phyloP scores from a whole-genome alignment of 1,140 invertebrate species.

The Aphelenchoides besseyi region DNA sequence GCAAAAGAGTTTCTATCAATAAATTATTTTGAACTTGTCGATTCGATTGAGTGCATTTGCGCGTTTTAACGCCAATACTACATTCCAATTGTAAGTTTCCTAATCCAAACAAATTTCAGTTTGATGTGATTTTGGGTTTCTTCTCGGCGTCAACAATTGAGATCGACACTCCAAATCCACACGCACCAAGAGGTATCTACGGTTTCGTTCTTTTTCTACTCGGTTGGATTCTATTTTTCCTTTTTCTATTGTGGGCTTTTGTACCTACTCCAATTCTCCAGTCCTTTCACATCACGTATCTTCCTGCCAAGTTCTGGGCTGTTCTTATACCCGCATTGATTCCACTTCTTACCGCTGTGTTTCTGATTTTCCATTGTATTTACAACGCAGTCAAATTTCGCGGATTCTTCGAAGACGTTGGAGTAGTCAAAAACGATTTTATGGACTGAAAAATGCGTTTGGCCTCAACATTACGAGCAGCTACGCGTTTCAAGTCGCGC shows the following conservation, averaged over 20 bases:
- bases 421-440: constrained; percentile 42
- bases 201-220: constrained; percentile 44
- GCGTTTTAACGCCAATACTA: too few relatives aligned
- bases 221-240: constrained; percentile 41
- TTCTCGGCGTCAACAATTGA: constrained; percentile 8
- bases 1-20: not conserved
- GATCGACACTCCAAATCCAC: constrained; percentile 39
- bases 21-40: not conserved
- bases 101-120: too few relatives aligned
- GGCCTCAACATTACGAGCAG: constrained; percentile 8
- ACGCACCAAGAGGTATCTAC: constrained; percentile 41
- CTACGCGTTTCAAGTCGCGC: not conserved
- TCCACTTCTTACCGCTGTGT: constrained; percentile 32
- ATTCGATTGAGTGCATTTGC: not conserved
- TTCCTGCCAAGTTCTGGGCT: constrained; percentile 53
- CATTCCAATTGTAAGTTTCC: too few relatives aligned
- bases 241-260: constrained; percentile 36
- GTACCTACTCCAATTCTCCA: constrained; percentile 41
- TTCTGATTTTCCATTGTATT: constrained; percentile 44
- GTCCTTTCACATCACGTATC: constrained; percentile 38
- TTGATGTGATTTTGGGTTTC: too few relatives aligned
- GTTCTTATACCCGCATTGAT: constrained; percentile 36
- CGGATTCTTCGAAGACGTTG: constrained; percentile 32
- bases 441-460: constrained; percentile 34
- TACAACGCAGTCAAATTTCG: constrained; percentile 35